Percentiles rank a stretch among this genome's conserved stretches.
Conservation (phyloP, 2,888 invertebrate species). For the Dasysyrphus tricinctus region DNA sequence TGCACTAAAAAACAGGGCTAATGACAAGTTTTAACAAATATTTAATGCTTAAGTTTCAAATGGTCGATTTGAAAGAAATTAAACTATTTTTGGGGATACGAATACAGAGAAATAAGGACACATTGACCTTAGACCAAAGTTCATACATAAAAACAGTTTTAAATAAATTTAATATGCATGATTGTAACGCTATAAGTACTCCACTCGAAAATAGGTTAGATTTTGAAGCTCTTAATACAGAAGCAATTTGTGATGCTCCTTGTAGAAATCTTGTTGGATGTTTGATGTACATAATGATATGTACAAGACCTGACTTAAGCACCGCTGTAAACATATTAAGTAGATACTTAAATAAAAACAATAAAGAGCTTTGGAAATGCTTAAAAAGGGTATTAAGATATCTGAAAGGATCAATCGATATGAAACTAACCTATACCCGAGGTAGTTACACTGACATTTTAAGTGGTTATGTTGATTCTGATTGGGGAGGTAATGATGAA, state of each 20-base stretch:
- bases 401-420: conserved; percentile 39
- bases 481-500: no score
- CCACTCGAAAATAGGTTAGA: no score
- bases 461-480: conserved; percentile 27
- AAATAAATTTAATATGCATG: no score
- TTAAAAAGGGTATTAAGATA: conserved; percentile 50
- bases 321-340: conserved; percentile 38
- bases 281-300: conserved; percentile 74
- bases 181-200: no score
- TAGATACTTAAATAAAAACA: conserved; percentile 66
- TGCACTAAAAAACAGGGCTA: no score
- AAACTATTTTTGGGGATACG: no score
- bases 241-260: conserved; percentile 76
- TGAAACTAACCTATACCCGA: conserved; percentile 55
- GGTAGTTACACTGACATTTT: conserved; percentile 46
- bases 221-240: conserved; percentile 77
- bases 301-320: conserved; percentile 67
- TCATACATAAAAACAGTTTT: no score
- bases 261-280: conserved; percentile 74
- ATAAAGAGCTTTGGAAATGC: conserved; percentile 58
- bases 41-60: no score
- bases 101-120: no score
- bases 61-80: no score
- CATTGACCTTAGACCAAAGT: no score
- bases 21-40: no score